These are phyloP conservation scores for Pyrrhia umbra DNA, from an alignment of 2,888 invertebrate species.

Conservation along the genomic window DNA sequence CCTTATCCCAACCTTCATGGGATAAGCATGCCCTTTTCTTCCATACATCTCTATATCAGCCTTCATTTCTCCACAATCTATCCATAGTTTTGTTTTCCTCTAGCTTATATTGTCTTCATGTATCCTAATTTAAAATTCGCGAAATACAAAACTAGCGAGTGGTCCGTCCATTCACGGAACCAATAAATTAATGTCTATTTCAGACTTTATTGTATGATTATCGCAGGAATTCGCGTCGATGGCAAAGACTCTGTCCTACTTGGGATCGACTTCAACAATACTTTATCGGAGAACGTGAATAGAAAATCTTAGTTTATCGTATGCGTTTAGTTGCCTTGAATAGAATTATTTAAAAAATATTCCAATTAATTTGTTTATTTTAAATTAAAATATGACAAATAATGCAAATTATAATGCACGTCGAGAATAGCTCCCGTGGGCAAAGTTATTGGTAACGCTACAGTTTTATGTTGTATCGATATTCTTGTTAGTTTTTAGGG, in stretches of 20 bases:
- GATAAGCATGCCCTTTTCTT: too few relatives aligned
- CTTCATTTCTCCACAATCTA: too few relatives aligned
- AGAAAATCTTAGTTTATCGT: constrained; percentile 41
- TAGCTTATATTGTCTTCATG: background rate
- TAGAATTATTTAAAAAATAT: constrained; percentile 6
- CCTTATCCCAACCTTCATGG: too few relatives aligned
- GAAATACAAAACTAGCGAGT: constrained; percentile 30
- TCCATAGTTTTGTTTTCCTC: background rate
- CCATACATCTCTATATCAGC: too few relatives aligned
- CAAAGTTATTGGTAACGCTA: too few relatives aligned
- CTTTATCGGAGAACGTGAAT: constrained; percentile 47
- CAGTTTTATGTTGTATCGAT: too few relatives aligned
- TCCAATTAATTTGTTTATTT: background rate
- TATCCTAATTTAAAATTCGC: background rate
- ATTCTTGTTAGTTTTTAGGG: too few relatives aligned
- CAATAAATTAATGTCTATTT: constrained; percentile 42
- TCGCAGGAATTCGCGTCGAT: constrained; percentile 28
- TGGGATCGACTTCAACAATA: constrained; percentile 40
- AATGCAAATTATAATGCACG: too few relatives aligned
- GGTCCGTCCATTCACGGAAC: constrained; percentile 11
- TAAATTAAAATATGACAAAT: too few relatives aligned
- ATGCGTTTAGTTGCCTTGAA: constrained; percentile 3
- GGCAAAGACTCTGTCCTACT: constrained; percentile 29
- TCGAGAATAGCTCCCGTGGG: too few relatives aligned
- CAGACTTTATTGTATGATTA: constrained; percentile 43